Conservation (phyloP, 1,140 invertebrate species). For the Drosophila micromelanica region DNA sequence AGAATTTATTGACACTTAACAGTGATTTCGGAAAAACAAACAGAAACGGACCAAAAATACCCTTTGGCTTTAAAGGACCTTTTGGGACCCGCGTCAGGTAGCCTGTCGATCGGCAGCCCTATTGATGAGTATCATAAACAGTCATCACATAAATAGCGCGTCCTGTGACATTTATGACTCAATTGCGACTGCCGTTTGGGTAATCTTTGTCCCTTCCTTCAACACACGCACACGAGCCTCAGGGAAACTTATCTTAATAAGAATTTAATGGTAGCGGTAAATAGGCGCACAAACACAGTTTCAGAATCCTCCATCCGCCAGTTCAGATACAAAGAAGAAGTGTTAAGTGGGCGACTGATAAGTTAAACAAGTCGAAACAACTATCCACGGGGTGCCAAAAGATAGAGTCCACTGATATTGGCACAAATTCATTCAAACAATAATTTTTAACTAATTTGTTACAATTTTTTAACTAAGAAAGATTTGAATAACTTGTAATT, state of each 20-base stretch:
- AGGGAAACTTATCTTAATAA: conserved; percentile 65
- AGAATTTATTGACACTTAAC: conserved; percentile 77
- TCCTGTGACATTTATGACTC: conserved; percentile 76
- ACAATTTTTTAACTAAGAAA: conserved; percentile 27
- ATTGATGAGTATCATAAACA: conserved; percentile 74
- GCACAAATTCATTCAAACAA: background rate
- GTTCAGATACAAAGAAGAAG: conserved; percentile 23
- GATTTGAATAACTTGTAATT: too few relatives aligned
- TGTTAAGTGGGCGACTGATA: conserved; percentile 37
- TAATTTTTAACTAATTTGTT: too few relatives aligned
- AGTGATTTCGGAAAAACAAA: conserved; percentile 50
- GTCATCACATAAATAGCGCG: conserved; percentile 78
- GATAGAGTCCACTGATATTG: background rate
- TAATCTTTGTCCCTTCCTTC: conserved; percentile 53
- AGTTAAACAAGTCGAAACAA: background rate
- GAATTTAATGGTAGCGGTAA: conserved; percentile 79
- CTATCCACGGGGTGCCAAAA: conserved; percentile 7
- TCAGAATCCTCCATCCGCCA: background rate
- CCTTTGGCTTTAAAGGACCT: conserved; percentile 7
- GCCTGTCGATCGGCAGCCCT: conserved; percentile 10
- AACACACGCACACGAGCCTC: conserved; percentile 44
- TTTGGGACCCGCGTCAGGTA: conserved; percentile 34
- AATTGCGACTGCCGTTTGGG: conserved; percentile 57
- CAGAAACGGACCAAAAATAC: conserved; percentile 21
- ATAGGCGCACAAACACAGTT: conserved; percentile 52